Evolutionary conservation across 2,113 vertebrate species (phyloP).

Genomic region (Laticauda laticaudata): DNA sequence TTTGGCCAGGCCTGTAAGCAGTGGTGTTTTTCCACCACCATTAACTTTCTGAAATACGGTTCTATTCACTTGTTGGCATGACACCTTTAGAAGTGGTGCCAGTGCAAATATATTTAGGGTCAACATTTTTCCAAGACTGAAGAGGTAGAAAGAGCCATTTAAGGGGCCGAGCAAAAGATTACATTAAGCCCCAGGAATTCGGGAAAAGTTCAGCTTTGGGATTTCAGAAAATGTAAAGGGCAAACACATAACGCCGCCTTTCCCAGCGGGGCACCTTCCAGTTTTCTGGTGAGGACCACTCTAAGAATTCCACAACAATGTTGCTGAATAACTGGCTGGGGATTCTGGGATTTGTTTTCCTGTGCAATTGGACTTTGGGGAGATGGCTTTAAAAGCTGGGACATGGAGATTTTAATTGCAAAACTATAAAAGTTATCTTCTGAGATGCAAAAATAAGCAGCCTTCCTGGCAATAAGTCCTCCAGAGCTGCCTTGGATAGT

Average conservation of each 20-base stretch:
- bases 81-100: neutral
- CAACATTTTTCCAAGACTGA: slow-evolving; percentile 26
- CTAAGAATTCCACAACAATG: neutral
- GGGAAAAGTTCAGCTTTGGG: neutral
- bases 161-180: slow-evolving; percentile 1
- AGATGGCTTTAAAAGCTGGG: neutral
- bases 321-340: neutral
- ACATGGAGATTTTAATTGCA: neutral
- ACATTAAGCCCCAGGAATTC: neutral
- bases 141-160: slow-evolving; percentile 18
- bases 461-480: neutral
- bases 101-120: slow-evolving; percentile 13
- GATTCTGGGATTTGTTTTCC: neutral
- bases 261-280: neutral
- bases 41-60: slow-evolving; percentile 5
- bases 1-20: neutral
- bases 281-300: neutral
- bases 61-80: slow-evolving; percentile 12
- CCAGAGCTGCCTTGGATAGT: neutral
- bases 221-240: neutral
- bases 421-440: neutral
- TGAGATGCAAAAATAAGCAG: neutral
- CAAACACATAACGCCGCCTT: neutral
- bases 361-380: neutral
- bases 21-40: slow-evolving; percentile 13